phyloP scores from a whole-genome alignment of 2,888 invertebrate species.

The Dastarcus helophoroides region DNA sequence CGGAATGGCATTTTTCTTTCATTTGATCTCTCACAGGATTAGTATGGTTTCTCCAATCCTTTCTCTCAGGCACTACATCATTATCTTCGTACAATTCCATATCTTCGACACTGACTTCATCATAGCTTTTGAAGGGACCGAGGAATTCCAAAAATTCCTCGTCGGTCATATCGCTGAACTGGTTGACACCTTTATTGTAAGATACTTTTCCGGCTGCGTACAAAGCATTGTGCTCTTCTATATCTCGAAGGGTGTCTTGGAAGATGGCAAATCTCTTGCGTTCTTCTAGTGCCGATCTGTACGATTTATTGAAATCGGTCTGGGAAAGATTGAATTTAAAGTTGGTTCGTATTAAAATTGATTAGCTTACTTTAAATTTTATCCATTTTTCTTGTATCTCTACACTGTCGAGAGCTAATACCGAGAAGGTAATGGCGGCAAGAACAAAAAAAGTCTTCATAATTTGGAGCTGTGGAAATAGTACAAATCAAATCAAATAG shows the following conservation, averaged over 20 bases:
- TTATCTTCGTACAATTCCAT: neutral
- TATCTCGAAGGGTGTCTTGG: slow-evolving; percentile 5
- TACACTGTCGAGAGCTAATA: too few relatives aligned
- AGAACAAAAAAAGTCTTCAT: too few relatives aligned
- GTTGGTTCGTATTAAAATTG: too few relatives aligned
- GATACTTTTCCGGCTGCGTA: slow-evolving; percentile 6
- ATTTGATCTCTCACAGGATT: slow-evolving; percentile 81
- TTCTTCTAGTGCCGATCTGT: slow-evolving; percentile 6
- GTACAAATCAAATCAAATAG: too few relatives aligned
- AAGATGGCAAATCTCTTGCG: slow-evolving; percentile 6
- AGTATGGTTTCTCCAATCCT: slow-evolving; percentile 68
- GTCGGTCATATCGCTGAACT: slow-evolving; percentile 4
- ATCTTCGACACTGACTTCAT: slow-evolving; percentile 2
- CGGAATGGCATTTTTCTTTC: slow-evolving; percentile 74
- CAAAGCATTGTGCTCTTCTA: slow-evolving; percentile 6
- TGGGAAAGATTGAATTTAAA: too few relatives aligned
- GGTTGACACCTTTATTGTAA: slow-evolving; percentile 5
- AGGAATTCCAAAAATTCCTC: too few relatives aligned
- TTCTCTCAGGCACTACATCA: slow-evolving; percentile 4
- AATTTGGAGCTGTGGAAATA: too few relatives aligned
- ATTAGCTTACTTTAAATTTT: too few relatives aligned
- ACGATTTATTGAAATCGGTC: slow-evolving; percentile 6
- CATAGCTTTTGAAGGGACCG: too few relatives aligned
- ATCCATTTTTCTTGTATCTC: too few relatives aligned
- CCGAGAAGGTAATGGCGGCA: too few relatives aligned